Evolutionary conservation across 2,888 invertebrate species (phyloP), one percentile per base, ranked within the genome.

Genomic region (Tinea pellionella): DNA sequence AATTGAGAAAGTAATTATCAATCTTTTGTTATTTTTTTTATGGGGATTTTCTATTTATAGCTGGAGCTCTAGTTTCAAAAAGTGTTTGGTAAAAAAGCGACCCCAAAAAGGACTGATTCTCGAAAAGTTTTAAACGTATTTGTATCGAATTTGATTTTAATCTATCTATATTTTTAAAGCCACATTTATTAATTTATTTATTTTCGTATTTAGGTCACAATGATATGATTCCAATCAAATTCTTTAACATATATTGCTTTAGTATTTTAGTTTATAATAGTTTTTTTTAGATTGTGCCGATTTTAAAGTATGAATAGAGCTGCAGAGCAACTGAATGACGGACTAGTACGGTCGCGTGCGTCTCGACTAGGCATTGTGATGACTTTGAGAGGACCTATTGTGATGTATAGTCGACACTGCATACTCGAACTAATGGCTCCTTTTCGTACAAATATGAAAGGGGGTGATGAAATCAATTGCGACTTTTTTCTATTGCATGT

Each of bases 351-450:
- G 53, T 56, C 47, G 60, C 61, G 43, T 60, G 60, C 41, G 9
- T 53, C 41, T 41, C 59, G 30, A 41, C 61, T 18, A 24, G 16
- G 60, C 60, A 62, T 62, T 62, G 61, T 62, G 56, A 51, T 24
- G 30, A 56, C 58, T 62, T 62, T 63, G 59, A 63, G 62, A 62
- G 61, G 61, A 59, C 53, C 63, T 60, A 63, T 63, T 63, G 63
- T 63, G 61, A 57, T 61, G 59, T 59, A 43, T 24, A 7, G 53
- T 53, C 53, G 53, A 37, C 57, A 32, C 30, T 16, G 57, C 32
- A 32, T 57, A 32, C 57, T 57, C 32, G 15, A 57, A 57, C 57
- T 57, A 57, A 57, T 57, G 32, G 57, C 57, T 57, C 57, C 32
- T 57, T 53, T 24, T 24, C 32, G 32, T 55, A 19, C 55, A 19